Evolutionary conservation across 2,888 invertebrate genomes (phyloP), one percentile per base, ranked within the genome.

Genomic region (Barypeithes pellucidus): DNA sequence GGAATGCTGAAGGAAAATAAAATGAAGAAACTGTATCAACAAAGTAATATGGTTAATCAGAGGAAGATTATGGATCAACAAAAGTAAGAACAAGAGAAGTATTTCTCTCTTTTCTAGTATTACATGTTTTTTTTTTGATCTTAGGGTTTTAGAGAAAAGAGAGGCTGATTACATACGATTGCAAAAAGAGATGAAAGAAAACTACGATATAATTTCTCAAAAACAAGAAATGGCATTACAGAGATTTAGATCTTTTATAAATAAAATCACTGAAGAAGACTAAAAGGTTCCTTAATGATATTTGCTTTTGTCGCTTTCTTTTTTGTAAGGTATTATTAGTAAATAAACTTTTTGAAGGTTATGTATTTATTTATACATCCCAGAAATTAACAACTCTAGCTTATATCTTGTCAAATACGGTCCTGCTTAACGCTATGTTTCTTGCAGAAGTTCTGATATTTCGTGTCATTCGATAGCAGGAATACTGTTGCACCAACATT

Each of bases 151-250:
- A 9, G 33, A 57, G 11, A 33, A 29, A 18, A 33, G 54, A 3
- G 33, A 29, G 18, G 16, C 16, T 1, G 54, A 57, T 12, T 57
- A 18, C 16, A 11, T 11, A 12, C 24, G 11, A 18, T 3, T 57
- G 33, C 16, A 57, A 3, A 11, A 16, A 57, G 54, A 36, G 11
- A 11, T 57, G 9, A 57, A 57, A 33, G 11, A 33, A 33, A 33
- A 3, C 8, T 57, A 33, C 18, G 7, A 33, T n/a, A 14, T 14
- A 33, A 29, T 57, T 57, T 18, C 16, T 9, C n/a, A 57, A 29
- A 57, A 33, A 36, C 54, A 57, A 57, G 54, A 57, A 36, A 57
- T 57, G 33, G 33, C 36, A 9, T 57, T 57, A 33, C 9, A 33
- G 22, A 14, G 8, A 33, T 57, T 33, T 11, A 57, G 16, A 33